phyloP scores from a whole-genome alignment of 2,888 invertebrate genomes.

The Hypolimnas misippus region DNA sequence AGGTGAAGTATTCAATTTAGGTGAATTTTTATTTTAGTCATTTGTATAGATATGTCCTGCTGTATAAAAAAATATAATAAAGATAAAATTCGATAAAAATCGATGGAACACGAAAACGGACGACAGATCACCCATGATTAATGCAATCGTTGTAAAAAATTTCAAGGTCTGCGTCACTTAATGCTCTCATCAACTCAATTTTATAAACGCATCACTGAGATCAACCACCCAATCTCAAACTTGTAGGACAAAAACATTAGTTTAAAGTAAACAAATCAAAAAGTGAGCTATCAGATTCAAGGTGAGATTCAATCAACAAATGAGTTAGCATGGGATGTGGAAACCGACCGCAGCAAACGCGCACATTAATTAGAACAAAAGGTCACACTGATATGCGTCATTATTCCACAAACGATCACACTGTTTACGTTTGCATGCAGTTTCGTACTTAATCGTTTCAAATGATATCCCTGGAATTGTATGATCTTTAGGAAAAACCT shows the following conservation, averaged over 20 bases:
- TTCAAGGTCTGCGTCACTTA: too few relatives aligned
- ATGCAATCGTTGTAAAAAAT: too few relatives aligned
- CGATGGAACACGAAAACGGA: too few relatives aligned
- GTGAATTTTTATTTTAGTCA: too few relatives aligned
- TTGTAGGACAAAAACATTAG: too few relatives aligned
- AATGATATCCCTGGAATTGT: slow-evolving; percentile 15
- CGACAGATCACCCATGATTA: too few relatives aligned
- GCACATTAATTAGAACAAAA: slow-evolving; percentile 29
- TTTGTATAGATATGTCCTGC: too few relatives aligned
- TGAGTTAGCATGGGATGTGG: slow-evolving; percentile 26
- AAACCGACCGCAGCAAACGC: slow-evolving; percentile 19
- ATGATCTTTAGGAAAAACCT: slow-evolving; percentile 25
- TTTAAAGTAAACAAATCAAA: slow-evolving; percentile 4
- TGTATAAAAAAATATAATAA: too few relatives aligned
- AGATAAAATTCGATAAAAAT: too few relatives aligned
- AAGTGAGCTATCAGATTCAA: slow-evolving; percentile 9
- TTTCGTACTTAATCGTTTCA: slow-evolving; percentile 10
- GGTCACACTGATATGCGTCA: slow-evolving; percentile 32
- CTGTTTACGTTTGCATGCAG: slow-evolving; percentile 20
- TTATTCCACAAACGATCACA: slow-evolving; percentile 1
- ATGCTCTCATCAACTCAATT: too few relatives aligned
- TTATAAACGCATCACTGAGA: background rate
- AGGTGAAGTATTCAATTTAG: too few relatives aligned
- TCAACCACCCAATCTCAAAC: too few relatives aligned
- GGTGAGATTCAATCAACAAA: slow-evolving; percentile 21